Percentiles rank a stretch among this genome's conserved stretches.
These are phyloP conservation scores for Notothenia coriiceps DNA, from an alignment of 2,113 vertebrate genomes.

Conservation along the genomic window DNA sequence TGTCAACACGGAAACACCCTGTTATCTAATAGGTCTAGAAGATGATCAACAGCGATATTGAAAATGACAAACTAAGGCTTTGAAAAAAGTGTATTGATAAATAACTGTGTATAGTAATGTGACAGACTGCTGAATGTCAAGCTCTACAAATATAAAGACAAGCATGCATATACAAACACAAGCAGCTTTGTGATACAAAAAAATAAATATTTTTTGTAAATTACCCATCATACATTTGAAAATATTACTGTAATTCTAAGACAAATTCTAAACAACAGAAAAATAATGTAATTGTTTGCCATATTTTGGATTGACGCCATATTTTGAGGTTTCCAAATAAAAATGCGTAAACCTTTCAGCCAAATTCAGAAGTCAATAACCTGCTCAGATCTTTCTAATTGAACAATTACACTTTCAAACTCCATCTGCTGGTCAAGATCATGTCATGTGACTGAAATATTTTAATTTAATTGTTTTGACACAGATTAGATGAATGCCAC, in stretches of 20 bases:
- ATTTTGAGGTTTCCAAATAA: neutral
- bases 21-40: constrained; percentile 13
- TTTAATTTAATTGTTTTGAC: neutral
- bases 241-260: too few species aligned
- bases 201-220: too few species aligned
- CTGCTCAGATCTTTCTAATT: neutral
- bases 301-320: neutral
- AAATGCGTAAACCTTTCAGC: neutral
- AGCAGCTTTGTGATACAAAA: too few species aligned
- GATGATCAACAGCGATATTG: neutral
- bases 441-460: neutral
- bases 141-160: neutral
- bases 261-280: too few species aligned
- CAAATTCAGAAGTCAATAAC: too few species aligned
- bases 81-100: too few species aligned
- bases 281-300: too few species aligned
- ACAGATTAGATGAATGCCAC: neutral
- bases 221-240: too few species aligned
- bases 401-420: neutral
- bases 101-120: too few species aligned
- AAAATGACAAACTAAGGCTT: neutral
- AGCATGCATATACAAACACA: too few species aligned
- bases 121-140: neutral
- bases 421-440: too few species aligned
- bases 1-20: constrained; percentile 27